Conservation (phyloP, 2,888 invertebrate genomes). For the Amorpha juglandis region DNA sequence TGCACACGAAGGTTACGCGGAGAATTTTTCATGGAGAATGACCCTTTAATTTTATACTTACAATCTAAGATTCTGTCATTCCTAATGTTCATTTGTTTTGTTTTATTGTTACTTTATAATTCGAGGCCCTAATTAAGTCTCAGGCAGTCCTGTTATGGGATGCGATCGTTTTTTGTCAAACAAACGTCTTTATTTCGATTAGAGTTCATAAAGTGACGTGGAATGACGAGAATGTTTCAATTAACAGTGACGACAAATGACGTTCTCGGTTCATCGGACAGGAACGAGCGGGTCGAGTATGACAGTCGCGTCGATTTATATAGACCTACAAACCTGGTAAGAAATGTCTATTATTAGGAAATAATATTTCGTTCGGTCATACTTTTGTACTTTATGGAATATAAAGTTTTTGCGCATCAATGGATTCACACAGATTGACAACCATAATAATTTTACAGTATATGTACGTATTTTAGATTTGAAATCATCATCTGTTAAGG, state of each 20-base stretch:
- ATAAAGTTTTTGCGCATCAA: too few species aligned
- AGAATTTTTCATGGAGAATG: too few species aligned
- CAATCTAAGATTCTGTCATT: background rate
- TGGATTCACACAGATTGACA: too few species aligned
- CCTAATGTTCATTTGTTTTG: slow-evolving; percentile 1
- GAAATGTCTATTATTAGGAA: background rate
- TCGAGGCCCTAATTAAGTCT: slow-evolving; percentile 14
- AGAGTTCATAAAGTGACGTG: slow-evolving; percentile 39
- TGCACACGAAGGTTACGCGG: too few species aligned
- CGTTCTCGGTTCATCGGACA: slow-evolving; percentile 55
- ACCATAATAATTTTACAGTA: too few species aligned
- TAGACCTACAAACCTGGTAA: background rate
- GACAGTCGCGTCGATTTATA: background rate
- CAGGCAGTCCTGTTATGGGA: slow-evolving; percentile 33
- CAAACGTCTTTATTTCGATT: slow-evolving; percentile 25
- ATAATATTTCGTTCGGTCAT: too few species aligned
- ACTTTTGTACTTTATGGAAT: too few species aligned
- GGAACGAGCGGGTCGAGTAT: slow-evolving; percentile 37
- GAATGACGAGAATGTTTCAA: slow-evolving; percentile 51
- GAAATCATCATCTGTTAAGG: too few species aligned
- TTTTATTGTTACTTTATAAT: slow-evolving; percentile 3
- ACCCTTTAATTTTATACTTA: background rate
- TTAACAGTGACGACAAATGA: slow-evolving; percentile 56
- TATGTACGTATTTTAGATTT: background rate
- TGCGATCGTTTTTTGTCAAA: slow-evolving; percentile 32